Base-by-base conservation (phyloP, 1,140 invertebrate genomes). In the Lepidurus arcticus region DNA sequence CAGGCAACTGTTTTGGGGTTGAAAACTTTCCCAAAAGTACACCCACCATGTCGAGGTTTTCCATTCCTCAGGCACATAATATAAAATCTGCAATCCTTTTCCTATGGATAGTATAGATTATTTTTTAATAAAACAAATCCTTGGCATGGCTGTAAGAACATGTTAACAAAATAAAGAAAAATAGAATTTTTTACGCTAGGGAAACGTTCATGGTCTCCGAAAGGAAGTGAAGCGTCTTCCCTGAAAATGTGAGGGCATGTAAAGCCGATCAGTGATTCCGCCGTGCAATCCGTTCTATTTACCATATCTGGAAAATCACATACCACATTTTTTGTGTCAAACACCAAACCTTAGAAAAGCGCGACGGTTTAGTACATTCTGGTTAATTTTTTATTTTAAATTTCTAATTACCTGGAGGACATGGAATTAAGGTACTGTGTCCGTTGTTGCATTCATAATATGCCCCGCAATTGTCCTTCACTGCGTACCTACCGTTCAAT, bases 1-100 rank as follows among this genome's bases (percentile, higher is more conserved):
- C 86, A 87, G 75, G 83, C 81, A 21, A 85, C 82, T 44, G 82
- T 84, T 73, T 83, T 81, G 0, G 84, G 83, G 76, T 86, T 86
- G 83, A 85, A 87, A 26, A 86, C 86, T 42, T 81, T 84, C 78
- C 85, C 85, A 24, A 84, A 53, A 42, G 83, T 83, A 81, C 86
- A 87, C 43, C 85, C 84, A 7, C 82, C 82, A 10, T 83, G 75
- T 75, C 84, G 74, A 10, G 85, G 85, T 73, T 82, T 80, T 42
- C 81, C 82, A 76, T 83, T 83, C 26, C 81, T 80, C 9, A 84
- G 77, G 79, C 85, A 86, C 77, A 86, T 83, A 80, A 83, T 85
- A 79, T 85, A 85, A 78, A 83, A 83, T 1, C 84, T 79, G 76
- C 79, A 80, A 74, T 80, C 76, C 11, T 24, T 77, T 21, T 73